A percentile compares a stretch with the other conserved stretches of the same genome.
These are phyloP conservation scores for Dipus sagitta DNA, from an alignment of 2,797 vertebrate species.

Conservation along the genomic window DNA sequence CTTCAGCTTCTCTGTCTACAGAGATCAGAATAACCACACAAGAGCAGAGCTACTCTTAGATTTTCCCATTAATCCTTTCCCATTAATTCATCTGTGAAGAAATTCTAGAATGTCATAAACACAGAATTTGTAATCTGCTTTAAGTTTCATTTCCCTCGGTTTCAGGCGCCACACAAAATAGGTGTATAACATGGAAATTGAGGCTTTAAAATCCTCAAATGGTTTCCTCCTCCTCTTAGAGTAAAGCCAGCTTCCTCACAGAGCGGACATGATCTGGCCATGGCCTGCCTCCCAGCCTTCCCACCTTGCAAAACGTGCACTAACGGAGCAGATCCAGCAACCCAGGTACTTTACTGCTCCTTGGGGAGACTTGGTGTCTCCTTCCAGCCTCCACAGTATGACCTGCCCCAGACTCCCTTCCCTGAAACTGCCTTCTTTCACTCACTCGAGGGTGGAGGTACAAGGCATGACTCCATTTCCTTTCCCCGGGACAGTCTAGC, in stretches of 20 bases:
- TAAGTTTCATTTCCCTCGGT: background rate
- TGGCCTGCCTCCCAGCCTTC: background rate
- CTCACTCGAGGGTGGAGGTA: background rate
- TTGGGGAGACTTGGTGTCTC: background rate
- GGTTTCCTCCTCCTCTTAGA: background rate
- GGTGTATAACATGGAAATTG: background rate
- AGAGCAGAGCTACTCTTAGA: constrained; percentile 5
- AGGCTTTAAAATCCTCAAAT: background rate
- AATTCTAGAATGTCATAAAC: constrained; percentile 20
- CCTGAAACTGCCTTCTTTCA: background rate
- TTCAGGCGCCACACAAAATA: background rate
- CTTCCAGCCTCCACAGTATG: background rate
- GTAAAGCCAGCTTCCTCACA: background rate
- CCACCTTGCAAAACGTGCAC: background rate
- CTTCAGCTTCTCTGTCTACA: background rate
- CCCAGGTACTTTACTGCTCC: background rate
- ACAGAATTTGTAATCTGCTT: background rate
- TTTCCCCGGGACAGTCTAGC: background rate
- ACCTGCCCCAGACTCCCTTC: background rate
- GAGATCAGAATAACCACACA: background rate
- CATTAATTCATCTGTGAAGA: background rate
- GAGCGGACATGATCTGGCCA: background rate
- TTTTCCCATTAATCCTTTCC: constrained; percentile 33
- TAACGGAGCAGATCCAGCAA: too few relatives aligned
- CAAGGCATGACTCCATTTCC: background rate